Conservation (phyloP, 2,888 invertebrate species). For the Agrilus mali region DNA sequence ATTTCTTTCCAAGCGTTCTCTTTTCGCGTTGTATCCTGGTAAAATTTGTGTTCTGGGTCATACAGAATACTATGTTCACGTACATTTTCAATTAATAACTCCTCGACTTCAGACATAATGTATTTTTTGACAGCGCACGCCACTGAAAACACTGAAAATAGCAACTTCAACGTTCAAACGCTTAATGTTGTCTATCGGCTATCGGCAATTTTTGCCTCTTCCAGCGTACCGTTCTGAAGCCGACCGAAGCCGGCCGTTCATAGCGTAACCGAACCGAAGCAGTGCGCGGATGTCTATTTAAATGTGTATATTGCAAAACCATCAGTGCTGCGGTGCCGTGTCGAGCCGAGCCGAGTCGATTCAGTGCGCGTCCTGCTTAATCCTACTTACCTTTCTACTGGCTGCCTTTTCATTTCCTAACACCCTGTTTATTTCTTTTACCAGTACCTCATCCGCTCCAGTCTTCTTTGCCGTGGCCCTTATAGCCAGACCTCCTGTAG, state of each 20-base stretch:
- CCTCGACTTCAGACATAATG: too few species aligned
- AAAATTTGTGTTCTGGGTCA: constrained; percentile 2
- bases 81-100: too few species aligned
- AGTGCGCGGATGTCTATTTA: not conserved
- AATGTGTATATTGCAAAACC: too few species aligned
- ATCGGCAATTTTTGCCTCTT: too few species aligned
- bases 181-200: not conserved
- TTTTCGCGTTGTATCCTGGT: constrained; percentile 2
- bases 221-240: not conserved
- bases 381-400: too few species aligned
- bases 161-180: not conserved
- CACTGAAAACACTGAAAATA: not conserved
- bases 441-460: too few species aligned
- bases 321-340: not conserved
- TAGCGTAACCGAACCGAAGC: not conserved
- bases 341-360: not conserved
- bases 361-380: too few species aligned
- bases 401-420: too few species aligned
- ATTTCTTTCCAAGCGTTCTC: constrained; percentile 5
- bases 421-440: too few species aligned
- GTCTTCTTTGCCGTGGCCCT: too few species aligned
- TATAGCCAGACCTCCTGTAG: too few species aligned
- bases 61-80: constrained; percentile 2
- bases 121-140: too few species aligned
- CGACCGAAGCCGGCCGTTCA: not conserved